A percentile compares a stretch with the other conserved stretches of the same genome.
Conservation (phyloP, 2,888 invertebrate species). For the Chrysolina oricalcia region DNA sequence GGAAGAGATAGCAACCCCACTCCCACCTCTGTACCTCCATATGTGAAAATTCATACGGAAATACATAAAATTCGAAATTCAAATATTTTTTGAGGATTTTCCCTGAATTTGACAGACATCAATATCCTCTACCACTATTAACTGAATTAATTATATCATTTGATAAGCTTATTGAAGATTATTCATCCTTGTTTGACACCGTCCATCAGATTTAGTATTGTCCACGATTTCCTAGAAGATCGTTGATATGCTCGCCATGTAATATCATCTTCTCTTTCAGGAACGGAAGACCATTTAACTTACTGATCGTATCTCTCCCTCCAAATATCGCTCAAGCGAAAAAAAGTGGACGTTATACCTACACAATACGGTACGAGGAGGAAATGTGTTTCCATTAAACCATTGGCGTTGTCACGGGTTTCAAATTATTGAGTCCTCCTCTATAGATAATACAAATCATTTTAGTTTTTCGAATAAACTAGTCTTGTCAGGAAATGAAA, state of each 20-base stretch:
- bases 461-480: too few species aligned
- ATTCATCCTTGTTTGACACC: not conserved
- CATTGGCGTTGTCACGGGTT: not conserved
- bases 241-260: not conserved
- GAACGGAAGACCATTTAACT: slow-evolving; percentile 11
- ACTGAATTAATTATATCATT: too few species aligned
- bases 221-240: not conserved
- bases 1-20: too few species aligned
- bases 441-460: too few species aligned
- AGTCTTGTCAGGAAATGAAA: too few species aligned
- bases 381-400: slow-evolving; percentile 1
- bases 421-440: not conserved
- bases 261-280: not conserved
- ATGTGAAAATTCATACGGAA: too few species aligned
- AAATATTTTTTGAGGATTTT: too few species aligned
- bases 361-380: not conserved
- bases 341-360: slow-evolving; percentile 17
- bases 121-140: too few species aligned
- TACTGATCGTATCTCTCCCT: not conserved
- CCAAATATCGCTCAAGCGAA: not conserved
- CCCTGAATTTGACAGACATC: too few species aligned
- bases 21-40: too few species aligned
- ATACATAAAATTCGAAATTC: too few species aligned
- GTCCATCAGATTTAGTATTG: not conserved
- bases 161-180: not conserved